Base-by-base conservation (phyloP, 2,113 vertebrate species). In the Orientallactaga bullata region DNA sequence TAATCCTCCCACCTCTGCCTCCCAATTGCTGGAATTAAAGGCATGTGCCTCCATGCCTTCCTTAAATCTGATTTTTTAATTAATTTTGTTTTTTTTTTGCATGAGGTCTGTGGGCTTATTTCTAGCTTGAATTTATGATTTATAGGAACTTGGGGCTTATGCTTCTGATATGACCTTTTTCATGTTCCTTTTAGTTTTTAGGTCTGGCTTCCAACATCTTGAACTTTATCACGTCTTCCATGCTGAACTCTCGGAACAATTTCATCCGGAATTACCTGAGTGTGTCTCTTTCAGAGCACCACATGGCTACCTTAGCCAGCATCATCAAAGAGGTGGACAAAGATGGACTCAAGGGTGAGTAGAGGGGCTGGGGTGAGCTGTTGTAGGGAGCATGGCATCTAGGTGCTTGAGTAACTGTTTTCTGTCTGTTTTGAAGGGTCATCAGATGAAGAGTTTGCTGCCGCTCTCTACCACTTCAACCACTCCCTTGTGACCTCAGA, bases 251-350 rank as follows among this genome's bases (percentile, higher is more conserved):
- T 93, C 98, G 99, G 94, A 99, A 99, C 97, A 99, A 99, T 97
- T 99, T 99, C 97, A 99, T 99, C 85, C 99, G 99, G 81, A 99
- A 99, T 98, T 99, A 99, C 97, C 97, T 99, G 98, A 99, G 99
- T 0, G 99, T 99, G 0, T 99, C 99, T 63, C 98, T 99, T 1
- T 99, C 99, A 0, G 99, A 99, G 96, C 99, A 99, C 93, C 99
- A 99, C 97, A 99, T 99, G 99, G 99, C 99, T 72, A 99, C 99
- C 0, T 97, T 99, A 79, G 99, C 99, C 26, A 98, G 99, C 96
- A 99, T 99, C 98, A 99, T 99, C 98, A 99, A 99, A 94, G 99
- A 99, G 32, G 99, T 99, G 95, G 99, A 99, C 98, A 99, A 99
- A 96, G 99, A 99, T 16, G 98, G 98, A 47, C 98, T 99, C 15